Conservation (phyloP, 2,888 invertebrate species). For the Patella caerulea region DNA sequence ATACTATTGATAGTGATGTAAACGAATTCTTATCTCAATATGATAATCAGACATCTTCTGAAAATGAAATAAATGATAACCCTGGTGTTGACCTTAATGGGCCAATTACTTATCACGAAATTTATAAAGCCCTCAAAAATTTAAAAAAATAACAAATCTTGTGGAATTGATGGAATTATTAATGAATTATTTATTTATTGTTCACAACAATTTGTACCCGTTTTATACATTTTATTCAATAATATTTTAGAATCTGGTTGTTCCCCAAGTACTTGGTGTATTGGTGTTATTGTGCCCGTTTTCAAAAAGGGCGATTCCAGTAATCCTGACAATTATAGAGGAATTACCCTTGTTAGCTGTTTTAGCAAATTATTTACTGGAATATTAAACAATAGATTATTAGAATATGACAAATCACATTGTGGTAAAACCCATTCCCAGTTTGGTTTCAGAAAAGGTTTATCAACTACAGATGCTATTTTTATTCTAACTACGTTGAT, state of each 20-base stretch:
- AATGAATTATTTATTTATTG: conserved; percentile 31
- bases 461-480: conserved; percentile 28
- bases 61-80: conserved; percentile 3
- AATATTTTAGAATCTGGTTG: conserved; percentile 25
- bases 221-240: conserved; percentile 27
- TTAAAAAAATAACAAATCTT: conserved; percentile 22
- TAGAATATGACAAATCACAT: conserved; percentile 26
- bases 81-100: conserved; percentile 1
- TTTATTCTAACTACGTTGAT: conserved; percentile 26
- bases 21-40: not conserved
- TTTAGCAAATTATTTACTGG: conserved; percentile 35
- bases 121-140: conserved; percentile 10
- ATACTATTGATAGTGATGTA: not conserved
- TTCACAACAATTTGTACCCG: conserved; percentile 17
- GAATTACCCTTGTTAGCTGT: conserved; percentile 31
- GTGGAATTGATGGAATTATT: conserved; percentile 20
- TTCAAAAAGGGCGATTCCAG: conserved; percentile 30
- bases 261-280: conserved; percentile 28
- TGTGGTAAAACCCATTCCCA: conserved; percentile 29
- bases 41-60: not conserved
- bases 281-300: conserved; percentile 27
- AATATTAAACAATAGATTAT: conserved; percentile 29
- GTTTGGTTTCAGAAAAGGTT: conserved; percentile 29
- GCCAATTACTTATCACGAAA: conserved; percentile 16
- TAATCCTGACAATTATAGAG: conserved; percentile 36